Percentiles rank a stretch among this genome's conserved stretches.
phyloP scores from a whole-genome alignment of 2,888 invertebrate genomes.

The Melinaea menophilus region DNA sequence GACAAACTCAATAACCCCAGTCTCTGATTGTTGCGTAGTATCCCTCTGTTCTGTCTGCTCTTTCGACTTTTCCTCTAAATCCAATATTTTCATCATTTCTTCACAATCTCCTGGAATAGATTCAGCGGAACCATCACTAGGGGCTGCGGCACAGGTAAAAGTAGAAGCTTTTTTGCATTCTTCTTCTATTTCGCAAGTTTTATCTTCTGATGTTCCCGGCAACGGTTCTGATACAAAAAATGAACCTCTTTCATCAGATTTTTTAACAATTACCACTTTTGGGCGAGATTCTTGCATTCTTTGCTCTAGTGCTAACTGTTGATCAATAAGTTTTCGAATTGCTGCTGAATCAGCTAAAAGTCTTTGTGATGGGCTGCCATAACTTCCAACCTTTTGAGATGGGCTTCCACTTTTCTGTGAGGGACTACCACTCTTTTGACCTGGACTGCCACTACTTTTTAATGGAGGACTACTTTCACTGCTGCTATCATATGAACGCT shows the following conservation, averaged over 20 bases:
- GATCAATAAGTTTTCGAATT: conserved; percentile 71
- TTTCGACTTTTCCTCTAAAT: conserved; percentile 69
- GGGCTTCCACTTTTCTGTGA: conserved; percentile 72
- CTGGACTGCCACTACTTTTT: conserved; percentile 62
- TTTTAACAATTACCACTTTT: conserved; percentile 69
- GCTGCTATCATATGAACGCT: conserved; percentile 76
- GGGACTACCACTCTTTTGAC: conserved; percentile 67
- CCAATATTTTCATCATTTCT: conserved; percentile 78
- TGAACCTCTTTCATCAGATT: conserved; percentile 69
- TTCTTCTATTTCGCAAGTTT: conserved; percentile 54
- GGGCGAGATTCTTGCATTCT: conserved; percentile 60
- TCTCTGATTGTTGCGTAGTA: conserved; percentile 48
- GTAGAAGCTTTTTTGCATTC: conserved; percentile 64
- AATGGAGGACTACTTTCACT: conserved; percentile 79
- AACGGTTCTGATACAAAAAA: conserved; percentile 69
- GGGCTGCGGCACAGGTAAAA: conserved; percentile 69
- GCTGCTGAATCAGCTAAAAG: conserved; percentile 69
- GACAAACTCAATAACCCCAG: conserved; percentile 64
- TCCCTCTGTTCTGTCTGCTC: conserved; percentile 37
- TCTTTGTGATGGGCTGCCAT: conserved; percentile 69
- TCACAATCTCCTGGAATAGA: conserved; percentile 79
- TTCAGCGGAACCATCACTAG: conserved; percentile 71
- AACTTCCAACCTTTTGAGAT: conserved; percentile 67
- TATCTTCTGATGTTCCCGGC: conserved; percentile 41
- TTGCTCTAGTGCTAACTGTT: conserved; percentile 70